Percentiles rank a stretch among this genome's conserved stretches.
Conservation (phyloP, 2,797 vertebrate species). For the Myotis daubentonii region DNA sequence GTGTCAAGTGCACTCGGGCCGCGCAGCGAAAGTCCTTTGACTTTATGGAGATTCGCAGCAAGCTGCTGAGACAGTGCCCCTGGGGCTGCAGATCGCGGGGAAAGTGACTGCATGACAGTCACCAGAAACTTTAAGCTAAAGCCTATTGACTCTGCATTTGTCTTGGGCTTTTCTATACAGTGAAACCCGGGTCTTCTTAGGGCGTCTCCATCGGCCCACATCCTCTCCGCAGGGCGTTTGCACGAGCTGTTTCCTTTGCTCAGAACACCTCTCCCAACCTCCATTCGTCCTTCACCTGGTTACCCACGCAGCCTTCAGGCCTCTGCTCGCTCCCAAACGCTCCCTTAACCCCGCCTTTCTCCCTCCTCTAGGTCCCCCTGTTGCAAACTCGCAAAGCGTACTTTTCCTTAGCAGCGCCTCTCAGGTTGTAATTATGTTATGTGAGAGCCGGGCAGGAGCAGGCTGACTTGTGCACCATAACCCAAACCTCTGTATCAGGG, state of each 20-base stretch:
- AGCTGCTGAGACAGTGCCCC: not conserved
- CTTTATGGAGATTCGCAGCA: not conserved
- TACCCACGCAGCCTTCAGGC: not conserved
- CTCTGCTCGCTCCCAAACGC: not conserved
- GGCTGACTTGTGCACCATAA: not conserved
- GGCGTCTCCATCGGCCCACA: not conserved
- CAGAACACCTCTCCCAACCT: not conserved
- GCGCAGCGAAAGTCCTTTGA: no score
- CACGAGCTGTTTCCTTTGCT: not conserved
- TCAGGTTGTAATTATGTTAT: not conserved
- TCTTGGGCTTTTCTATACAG: not conserved
- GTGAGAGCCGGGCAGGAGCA: not conserved
- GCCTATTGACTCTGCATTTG: not conserved
- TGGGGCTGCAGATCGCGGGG: not conserved
- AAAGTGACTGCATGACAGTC: not conserved
- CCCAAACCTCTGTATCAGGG: not conserved
- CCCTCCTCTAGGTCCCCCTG: not conserved
- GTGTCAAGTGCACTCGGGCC: not conserved
- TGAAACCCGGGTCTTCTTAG: not conserved
- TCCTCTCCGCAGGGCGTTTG: not conserved
- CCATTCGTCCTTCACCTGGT: accelerated
- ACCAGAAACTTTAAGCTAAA: not conserved
- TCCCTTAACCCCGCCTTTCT: not conserved
- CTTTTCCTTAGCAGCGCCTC: not conserved
- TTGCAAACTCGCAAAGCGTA: not conserved